Conservation (phyloP, 2,797 vertebrate genomes). For the Darevskia nairensis region DNA sequence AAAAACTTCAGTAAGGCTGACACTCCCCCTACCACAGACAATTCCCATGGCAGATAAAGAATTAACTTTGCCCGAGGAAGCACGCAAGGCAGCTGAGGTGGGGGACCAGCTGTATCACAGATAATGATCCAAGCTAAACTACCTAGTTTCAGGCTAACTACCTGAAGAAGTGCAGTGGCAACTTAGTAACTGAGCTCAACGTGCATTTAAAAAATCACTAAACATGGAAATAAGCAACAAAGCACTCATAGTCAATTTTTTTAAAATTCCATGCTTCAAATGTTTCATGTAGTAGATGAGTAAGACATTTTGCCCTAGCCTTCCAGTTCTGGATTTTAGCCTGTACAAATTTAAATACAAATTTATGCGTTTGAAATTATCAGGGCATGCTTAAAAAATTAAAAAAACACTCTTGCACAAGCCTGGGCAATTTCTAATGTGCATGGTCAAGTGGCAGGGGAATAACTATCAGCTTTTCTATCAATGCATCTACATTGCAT, state of each 20-base stretch:
- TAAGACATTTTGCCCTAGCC: background rate
- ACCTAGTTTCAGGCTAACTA: background rate
- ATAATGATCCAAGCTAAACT: background rate
- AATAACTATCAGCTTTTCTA: background rate
- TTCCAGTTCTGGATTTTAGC: background rate
- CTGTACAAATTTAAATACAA: background rate
- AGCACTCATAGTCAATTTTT: background rate
- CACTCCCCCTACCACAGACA: rapidly evolving
- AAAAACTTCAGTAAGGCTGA: slow-evolving; percentile 4
- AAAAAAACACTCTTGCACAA: background rate
- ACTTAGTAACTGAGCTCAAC: background rate
- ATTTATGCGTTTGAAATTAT: background rate
- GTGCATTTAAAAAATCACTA: no score
- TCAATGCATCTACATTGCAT: background rate
- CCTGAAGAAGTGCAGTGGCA: slow-evolving; percentile 11
- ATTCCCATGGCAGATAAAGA: slow-evolving; percentile 23
- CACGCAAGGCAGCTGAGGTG: background rate
- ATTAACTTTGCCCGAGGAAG: slow-evolving; percentile 30
- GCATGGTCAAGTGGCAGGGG: no score
- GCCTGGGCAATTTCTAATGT: background rate
- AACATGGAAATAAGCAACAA: background rate
- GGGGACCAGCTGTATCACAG: slow-evolving; percentile 15
- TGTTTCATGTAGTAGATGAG: background rate
- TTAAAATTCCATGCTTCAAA: slow-evolving; percentile 33
- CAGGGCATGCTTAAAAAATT: background rate